Evolutionary conservation across 2,888 invertebrate species (phyloP).

Genomic region (Matsumyia berberina): DNA sequence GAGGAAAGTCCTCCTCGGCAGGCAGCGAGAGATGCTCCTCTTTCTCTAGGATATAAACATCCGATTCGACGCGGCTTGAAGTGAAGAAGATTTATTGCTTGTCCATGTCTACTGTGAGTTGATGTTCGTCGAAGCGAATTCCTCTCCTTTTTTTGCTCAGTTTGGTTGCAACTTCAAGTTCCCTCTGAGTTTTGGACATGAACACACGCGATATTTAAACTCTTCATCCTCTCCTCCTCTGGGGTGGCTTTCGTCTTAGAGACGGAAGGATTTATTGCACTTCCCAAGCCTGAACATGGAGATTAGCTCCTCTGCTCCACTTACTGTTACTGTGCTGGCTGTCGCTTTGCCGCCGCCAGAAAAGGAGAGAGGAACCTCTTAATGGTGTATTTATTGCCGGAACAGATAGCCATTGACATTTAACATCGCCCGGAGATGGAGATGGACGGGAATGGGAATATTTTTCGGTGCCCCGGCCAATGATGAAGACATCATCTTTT

Average conservation of each 20-base stretch:
- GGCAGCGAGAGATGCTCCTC: constrained; percentile 56
- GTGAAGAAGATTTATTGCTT: constrained; percentile 76
- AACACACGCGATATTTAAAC: constrained; percentile 74
- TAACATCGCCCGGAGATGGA: constrained; percentile 71
- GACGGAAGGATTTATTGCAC: constrained; percentile 75
- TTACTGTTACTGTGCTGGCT: constrained; percentile 36
- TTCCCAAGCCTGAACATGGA: constrained; percentile 72
- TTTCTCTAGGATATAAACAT: constrained; percentile 75
- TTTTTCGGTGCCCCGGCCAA: constrained; percentile 65
- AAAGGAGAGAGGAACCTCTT: constrained; percentile 65
- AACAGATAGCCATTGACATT: constrained; percentile 77
- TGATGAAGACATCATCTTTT: constrained; percentile 77
- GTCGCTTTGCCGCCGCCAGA: constrained; percentile 12
- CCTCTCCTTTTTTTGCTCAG: constrained; percentile 23
- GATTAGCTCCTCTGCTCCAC: constrained; percentile 73
- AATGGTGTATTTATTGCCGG: constrained; percentile 76
- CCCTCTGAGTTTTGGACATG: constrained; percentile 68
- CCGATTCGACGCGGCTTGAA: constrained; percentile 75
- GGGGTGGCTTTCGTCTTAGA: constrained; percentile 70
- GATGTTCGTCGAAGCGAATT: constrained; percentile 69
- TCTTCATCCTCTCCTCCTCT: constrained; percentile 38
- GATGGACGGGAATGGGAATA: constrained; percentile 67
- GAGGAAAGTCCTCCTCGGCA: constrained; percentile 49
- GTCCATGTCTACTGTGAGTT: constrained; percentile 74
- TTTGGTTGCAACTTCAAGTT: constrained; percentile 32